These are phyloP conservation scores for Haliclystus octoradiatus DNA, from an alignment of 30 jellyfish, hydroid and myxozoan genomes.

Conservation along the genomic window DNA sequence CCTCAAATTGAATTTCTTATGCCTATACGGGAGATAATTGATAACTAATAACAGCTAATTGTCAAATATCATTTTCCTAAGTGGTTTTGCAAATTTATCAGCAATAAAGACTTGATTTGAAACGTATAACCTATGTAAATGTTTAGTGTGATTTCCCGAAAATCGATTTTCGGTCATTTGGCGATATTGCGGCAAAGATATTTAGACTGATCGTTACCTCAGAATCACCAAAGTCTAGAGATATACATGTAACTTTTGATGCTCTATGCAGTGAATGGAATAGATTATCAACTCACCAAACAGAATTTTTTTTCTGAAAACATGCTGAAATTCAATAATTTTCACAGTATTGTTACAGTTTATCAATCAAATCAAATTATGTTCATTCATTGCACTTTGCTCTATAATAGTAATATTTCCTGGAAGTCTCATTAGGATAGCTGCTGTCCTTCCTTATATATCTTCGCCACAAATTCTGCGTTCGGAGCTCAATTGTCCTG, in stretches of 20 bases:
- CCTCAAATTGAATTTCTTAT: background rate
- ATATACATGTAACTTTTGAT: background rate
- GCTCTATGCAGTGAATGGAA: conserved; percentile 1
- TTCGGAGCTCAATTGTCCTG: background rate
- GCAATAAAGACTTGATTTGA: too few species aligned
- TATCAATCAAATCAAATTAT: background rate
- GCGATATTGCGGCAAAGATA: background rate
- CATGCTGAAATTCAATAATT: background rate
- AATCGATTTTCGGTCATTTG: background rate
- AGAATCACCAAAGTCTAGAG: background rate
- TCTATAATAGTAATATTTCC: background rate
- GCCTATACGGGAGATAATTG: background rate
- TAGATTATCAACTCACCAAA: background rate
- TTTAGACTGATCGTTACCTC: background rate
- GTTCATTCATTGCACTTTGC: background rate
- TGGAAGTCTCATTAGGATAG: background rate
- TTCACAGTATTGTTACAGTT: background rate
- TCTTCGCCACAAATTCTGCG: background rate
- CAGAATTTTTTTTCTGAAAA: too few species aligned
- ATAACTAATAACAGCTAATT: background rate
- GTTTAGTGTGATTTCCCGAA: background rate
- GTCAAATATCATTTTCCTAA: background rate
- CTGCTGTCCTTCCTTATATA: background rate
- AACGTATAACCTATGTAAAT: too few species aligned
- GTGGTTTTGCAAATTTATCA: too few species aligned